phyloP scores from a whole-genome alignment of 2,797 vertebrate genomes.

The Eulemur rubriventer region DNA sequence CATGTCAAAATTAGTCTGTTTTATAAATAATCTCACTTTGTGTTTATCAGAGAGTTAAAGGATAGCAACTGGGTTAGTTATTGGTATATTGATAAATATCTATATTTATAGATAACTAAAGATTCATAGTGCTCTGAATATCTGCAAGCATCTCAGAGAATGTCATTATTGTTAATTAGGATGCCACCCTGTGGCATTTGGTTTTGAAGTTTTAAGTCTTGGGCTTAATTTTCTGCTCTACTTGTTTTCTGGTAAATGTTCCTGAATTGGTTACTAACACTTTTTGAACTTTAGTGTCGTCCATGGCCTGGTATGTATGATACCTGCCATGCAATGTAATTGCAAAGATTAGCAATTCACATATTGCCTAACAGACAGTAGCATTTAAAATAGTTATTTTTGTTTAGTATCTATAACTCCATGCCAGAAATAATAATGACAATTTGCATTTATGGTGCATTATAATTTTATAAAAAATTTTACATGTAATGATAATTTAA shows the following conservation, averaged over 20 bases:
- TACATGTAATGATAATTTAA: neutral
- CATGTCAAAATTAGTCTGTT: neutral
- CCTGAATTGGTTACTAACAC: neutral
- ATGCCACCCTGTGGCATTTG: neutral
- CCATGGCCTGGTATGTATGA: neutral
- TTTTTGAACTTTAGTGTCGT: neutral
- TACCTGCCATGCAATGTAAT: neutral
- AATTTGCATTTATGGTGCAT: neutral
- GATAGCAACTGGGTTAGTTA: neutral
- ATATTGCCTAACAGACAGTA: neutral
- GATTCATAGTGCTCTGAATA: neutral
- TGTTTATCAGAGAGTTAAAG: neutral
- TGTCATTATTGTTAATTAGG: neutral
- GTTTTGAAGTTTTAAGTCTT: neutral
- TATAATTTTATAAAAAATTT: constrained; percentile 30
- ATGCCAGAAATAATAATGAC: neutral
- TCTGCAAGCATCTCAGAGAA: neutral
- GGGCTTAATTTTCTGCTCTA: neutral
- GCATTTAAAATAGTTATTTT: neutral
- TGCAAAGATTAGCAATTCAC: neutral
- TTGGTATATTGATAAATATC: neutral
- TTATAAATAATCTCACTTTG: neutral
- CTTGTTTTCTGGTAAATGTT: neutral
- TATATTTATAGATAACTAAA: neutral
- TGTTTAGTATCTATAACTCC: neutral